Evolutionary conservation across 2,113 vertebrate genomes (phyloP), one percentile per base, ranked within the genome.

Genomic region (Pelvicachromis taeniatus): DNA sequence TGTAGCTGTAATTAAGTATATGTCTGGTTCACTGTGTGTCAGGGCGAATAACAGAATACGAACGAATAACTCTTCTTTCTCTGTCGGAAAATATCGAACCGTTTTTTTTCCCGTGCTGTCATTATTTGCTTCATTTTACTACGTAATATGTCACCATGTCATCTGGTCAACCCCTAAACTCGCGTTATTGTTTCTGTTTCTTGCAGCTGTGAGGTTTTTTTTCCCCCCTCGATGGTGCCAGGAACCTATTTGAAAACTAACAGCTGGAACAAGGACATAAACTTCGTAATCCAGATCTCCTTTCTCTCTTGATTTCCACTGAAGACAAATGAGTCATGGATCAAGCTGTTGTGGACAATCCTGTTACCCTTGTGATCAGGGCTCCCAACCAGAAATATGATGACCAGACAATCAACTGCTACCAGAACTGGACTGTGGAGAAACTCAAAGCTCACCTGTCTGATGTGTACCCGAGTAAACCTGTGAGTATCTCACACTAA

Each of bases 331-430:
- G 82, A 93, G 91, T 82, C 90, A 97, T 97, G 97, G 96, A 97
- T 83, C 96, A 93, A 75, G 94, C 93, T 86, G 93, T 95, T 55
- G 94, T 96, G 94, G 97, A 97, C 86, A 90, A 88, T 90, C 97
- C 97, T 16, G 97, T 98, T 79, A 98, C 95, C 61, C 96, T 99
- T 59, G 96, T 99, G 91, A 98, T 99, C 94, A 98, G 96, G 92
- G 97, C 98, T 4, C 98, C 98, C 81, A 99, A 98, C 95, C 98
- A 99, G 95, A 98, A 97, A 13, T 99, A 98, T 93, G 94, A 95
- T 75, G 98, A 99, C 92, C 98, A 99, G 96, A 98, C 97, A 73
- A 96, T 99, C 93, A 97, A 96, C 95, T 99, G 98, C 88, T 97
- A 94, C 89, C 95, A 97, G 90, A 95, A 97, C 93, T 99, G 98